Evolutionary conservation across 2,888 invertebrate species (phyloP).

Genomic region (Hoplodrina ambigua): DNA sequence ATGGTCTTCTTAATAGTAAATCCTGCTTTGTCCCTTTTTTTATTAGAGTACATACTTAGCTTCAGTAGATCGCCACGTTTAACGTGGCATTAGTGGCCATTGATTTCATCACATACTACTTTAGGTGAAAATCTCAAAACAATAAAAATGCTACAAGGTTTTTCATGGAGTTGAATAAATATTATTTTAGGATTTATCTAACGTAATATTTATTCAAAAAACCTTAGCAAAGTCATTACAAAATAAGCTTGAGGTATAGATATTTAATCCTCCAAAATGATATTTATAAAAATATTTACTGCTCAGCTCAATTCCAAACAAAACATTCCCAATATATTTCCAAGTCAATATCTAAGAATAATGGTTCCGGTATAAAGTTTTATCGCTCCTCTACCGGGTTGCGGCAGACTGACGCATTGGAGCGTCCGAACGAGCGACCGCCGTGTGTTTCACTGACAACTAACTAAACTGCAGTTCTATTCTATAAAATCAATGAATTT

Average conservation of each 20-base stretch:
- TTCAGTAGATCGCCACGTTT: no score
- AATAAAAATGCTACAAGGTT: no score
- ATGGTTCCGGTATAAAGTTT: conserved; percentile 24
- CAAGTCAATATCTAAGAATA: conserved; percentile 19
- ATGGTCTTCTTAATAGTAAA: no score
- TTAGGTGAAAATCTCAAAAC: no score
- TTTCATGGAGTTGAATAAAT: neutral
- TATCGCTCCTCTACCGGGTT: conserved; percentile 15
- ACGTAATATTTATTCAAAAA: neutral
- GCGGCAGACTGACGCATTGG: conserved; percentile 42
- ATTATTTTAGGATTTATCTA: neutral
- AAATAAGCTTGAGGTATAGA: neutral
- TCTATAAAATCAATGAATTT: neutral
- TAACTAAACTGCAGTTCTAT: conserved; percentile 32
- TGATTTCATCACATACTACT: no score
- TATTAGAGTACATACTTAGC: no score
- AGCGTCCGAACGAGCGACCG: conserved; percentile 18
- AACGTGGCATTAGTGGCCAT: no score
- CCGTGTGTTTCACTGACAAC: conserved; percentile 23
- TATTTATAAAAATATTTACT: neutral
- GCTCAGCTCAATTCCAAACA: neutral
- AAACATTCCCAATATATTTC: conserved; percentile 2
- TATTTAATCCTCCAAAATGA: no score
- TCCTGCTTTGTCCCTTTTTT: no score
- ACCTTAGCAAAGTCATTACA: neutral